Percentiles rank a stretch among this genome's conserved stretches.
Evolutionary conservation across 37 sponge, comb jelly and placozoan genomes (phyloP).

Genomic region (Agelas oroides): DNA sequence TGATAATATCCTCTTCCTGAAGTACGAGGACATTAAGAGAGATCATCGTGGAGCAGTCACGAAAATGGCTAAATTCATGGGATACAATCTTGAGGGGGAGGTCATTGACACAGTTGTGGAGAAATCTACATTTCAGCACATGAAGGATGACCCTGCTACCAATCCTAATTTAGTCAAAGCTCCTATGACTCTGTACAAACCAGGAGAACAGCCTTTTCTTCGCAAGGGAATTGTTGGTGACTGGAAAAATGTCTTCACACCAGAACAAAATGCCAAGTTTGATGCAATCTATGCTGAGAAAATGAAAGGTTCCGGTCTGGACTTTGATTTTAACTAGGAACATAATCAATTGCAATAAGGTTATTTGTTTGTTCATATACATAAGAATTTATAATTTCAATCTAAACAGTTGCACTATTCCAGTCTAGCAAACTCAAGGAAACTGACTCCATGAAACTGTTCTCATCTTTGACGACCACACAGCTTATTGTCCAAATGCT

Average conservation of each 20-base stretch:
- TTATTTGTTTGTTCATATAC: too few relatives aligned
- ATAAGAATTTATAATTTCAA: too few relatives aligned
- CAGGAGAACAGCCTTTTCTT: conserved; percentile 5
- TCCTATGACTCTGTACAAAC: too few relatives aligned
- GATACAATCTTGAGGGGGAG: conserved; percentile 11
- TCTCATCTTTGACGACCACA: conserved; percentile 37
- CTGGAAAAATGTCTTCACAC: conserved; percentile 46
- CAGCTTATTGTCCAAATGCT: conserved; percentile 35
- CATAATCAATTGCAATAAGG: too few relatives aligned
- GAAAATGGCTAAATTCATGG: conserved; percentile 24
- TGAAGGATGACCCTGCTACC: conserved; percentile 25
- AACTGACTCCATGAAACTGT: conserved; percentile 51
- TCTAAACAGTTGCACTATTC: too few relatives aligned
- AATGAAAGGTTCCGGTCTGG: conserved; percentile 32
- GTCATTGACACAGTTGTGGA: conserved; percentile 15
- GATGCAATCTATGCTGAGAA: conserved; percentile 32
- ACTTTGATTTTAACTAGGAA: too few relatives aligned
- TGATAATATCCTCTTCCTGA: conserved; percentile 42
- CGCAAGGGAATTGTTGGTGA: conserved; percentile 57
- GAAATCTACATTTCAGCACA: conserved; percentile 35
- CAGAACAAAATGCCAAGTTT: conserved; percentile 27
- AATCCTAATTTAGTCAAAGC: too few relatives aligned
- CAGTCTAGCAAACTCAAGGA: conserved; percentile 29
- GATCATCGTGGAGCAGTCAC: conserved; percentile 10
- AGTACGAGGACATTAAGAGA: conserved; percentile 50